Evolutionary conservation across 2,888 invertebrate genomes (phyloP).

Genomic region (Pseudoips prasinana): DNA sequence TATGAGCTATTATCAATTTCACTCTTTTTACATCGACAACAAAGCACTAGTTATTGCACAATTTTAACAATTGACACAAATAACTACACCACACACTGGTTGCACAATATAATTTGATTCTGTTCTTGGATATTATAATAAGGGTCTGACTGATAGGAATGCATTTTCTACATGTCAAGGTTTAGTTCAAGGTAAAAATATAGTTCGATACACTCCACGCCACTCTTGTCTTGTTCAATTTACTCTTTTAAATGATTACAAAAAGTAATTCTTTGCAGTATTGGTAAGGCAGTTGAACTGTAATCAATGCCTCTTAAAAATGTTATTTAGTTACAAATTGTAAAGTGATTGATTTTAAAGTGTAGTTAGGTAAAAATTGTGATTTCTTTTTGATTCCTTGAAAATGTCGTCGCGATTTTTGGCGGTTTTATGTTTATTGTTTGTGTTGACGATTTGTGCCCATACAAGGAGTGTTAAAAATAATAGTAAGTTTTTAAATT

Average conservation of each 20-base stretch:
- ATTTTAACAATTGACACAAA: conserved; percentile 26
- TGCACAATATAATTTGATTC: conserved; percentile 22
- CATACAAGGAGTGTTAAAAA: conserved; percentile 9
- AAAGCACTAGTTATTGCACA: conserved; percentile 13
- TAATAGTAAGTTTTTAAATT: conserved; percentile 9
- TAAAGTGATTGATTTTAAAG: neutral
- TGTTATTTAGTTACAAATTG: neutral
- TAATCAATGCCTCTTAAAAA: conserved; percentile 20
- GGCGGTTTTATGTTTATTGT: neutral
- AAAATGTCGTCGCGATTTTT: neutral
- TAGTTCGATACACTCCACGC: conserved; percentile 48
- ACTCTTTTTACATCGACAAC: conserved; percentile 8
- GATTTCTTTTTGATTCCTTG: neutral
- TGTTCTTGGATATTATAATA: conserved; percentile 17
- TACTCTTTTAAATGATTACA: conserved; percentile 65
- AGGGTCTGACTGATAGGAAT: conserved; percentile 28
- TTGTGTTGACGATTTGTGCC: conserved; percentile 2
- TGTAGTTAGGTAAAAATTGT: neutral
- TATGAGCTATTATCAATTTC: neutral
- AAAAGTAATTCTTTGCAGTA: conserved; percentile 53
- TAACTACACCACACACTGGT: conserved; percentile 19
- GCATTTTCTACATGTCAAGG: conserved; percentile 41
- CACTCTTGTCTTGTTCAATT: conserved; percentile 48
- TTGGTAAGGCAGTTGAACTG: conserved; percentile 32
- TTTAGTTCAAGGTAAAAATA: conserved; percentile 41